These are phyloP conservation scores for Recurvirostra avosetta DNA, from an alignment of 2,113 vertebrate genomes.

Conservation along the genomic window DNA sequence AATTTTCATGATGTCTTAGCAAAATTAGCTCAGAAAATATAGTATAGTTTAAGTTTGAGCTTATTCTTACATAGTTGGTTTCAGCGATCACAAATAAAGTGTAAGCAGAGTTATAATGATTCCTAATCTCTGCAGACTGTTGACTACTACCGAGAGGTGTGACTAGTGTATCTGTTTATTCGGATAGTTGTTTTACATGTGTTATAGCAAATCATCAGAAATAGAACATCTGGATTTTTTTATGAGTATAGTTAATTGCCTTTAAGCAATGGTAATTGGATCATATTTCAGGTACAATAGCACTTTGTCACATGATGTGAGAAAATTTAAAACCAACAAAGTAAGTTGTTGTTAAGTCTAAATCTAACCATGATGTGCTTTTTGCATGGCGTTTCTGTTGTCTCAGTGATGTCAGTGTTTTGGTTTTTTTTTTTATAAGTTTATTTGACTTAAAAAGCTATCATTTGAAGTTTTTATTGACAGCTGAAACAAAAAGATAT, in stretches of 20 bases:
- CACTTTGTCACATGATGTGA: not conserved
- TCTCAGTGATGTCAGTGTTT: not conserved
- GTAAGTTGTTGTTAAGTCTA: not conserved
- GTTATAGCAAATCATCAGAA: not conserved
- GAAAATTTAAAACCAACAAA: not conserved
- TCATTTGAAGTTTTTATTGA: conserved; percentile 67
- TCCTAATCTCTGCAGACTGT: not conserved
- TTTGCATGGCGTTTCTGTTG: not conserved
- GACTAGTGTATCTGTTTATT: not conserved
- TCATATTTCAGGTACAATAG: not conserved
- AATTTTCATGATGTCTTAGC: not conserved
- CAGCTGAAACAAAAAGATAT: conserved; percentile 57
- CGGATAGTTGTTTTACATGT: not conserved
- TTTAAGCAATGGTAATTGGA: not conserved
- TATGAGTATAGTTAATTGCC: not conserved
- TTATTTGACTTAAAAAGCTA: conserved; percentile 41
- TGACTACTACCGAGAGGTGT: not conserved
- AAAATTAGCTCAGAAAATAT: not conserved
- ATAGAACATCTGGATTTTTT: not conserved
- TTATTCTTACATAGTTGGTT: not conserved
- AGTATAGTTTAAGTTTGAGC: not conserved
- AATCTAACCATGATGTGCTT: not conserved
- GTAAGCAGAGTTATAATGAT: not conserved
- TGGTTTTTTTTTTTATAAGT: not conserved
- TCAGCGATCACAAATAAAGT: not conserved